Base-by-base conservation (phyloP, 2,113 vertebrate genomes). In the Microtus oregoni region DNA sequence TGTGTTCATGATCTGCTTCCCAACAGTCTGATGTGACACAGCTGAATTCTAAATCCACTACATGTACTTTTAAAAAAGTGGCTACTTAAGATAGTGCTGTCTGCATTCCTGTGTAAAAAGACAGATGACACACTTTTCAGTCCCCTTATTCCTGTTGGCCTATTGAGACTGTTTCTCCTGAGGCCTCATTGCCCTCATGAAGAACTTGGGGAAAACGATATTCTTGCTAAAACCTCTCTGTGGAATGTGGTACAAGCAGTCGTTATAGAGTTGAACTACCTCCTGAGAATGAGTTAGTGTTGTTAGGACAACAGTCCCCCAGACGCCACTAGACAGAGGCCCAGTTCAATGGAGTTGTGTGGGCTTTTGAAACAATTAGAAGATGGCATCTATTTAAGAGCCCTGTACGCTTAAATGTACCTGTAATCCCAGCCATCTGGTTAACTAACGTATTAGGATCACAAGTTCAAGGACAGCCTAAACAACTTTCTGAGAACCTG, bases 21-120 rank as follows among this genome's bases (percentile, higher is more conserved):
- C 98, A 97, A 95, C 96, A 97, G 97, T 92, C 98, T 96, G 96
- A 97, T 95, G 90, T 75, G 95, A 92, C 98, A 94, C 98, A 98
- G 98, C 98, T 98, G 98, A 95, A 97, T 96, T 95, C 98, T 96
- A 96, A 96, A 97, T 93, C 95, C 38, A 96, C 96, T 92, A 20
- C 97, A 65, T 86, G 94, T 89, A 63, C 75, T 77, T 68, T 5
- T 41, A 94, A 86, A 61, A 86, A 93, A 90, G 85, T 96, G 75
- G 94, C 97, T 95, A 67, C 90, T 76, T 92, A 96, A 98, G 96
- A 94, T 96, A 97, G 44, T 90, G 24, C 89, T 41, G 24, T 82
- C 83, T 88, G 72, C 35, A 70, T 95, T 94, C 97, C 95, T 90
- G 91, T 96, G 68, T 3, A 35, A 86, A 90, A 63, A 96, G 98